Evolutionary conservation across 1,140 invertebrate genomes (phyloP).

Genomic region (Saxidomus purpurata): DNA sequence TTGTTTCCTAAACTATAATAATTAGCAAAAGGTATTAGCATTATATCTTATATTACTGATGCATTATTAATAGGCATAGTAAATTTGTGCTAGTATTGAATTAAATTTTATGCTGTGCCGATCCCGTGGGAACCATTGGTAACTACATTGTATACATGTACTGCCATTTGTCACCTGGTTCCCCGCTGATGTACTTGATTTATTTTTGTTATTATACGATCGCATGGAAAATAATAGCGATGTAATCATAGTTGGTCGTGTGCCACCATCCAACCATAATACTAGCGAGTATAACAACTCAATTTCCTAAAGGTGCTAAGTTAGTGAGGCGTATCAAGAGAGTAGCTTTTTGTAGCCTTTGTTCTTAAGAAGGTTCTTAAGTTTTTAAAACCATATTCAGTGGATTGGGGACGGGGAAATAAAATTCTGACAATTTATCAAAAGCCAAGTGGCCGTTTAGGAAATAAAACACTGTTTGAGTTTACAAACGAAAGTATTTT

Average conservation of each 20-base stretch:
- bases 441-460: too few species aligned
- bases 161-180: conserved; percentile 24
- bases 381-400: too few species aligned
- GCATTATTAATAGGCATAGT: conserved; percentile 9
- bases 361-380: not conserved
- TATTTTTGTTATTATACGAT: conserved; percentile 43
- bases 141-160: conserved; percentile 16
- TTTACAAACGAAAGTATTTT: conserved; percentile 23
- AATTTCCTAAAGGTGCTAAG: conserved; percentile 53
- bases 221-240: conserved; percentile 54
- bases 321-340: conserved; percentile 22
- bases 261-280: conserved; percentile 56
- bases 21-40: not conserved
- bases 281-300: conserved; percentile 54
- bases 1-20: not conserved
- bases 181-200: not conserved
- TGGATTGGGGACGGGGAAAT: too few species aligned
- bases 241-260: conserved; percentile 43
- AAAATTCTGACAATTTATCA: too few species aligned
- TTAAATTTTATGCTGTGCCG: not conserved
- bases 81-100: not conserved
- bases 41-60: not conserved
- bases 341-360: not conserved
- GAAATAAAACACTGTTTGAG: too few species aligned
- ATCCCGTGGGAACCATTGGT: conserved; percentile 7